Percentiles rank a stretch among this genome's conserved stretches.
phyloP scores from a whole-genome alignment of 2,113 vertebrate species.

The Hydrochoerus hydrochaeris region DNA sequence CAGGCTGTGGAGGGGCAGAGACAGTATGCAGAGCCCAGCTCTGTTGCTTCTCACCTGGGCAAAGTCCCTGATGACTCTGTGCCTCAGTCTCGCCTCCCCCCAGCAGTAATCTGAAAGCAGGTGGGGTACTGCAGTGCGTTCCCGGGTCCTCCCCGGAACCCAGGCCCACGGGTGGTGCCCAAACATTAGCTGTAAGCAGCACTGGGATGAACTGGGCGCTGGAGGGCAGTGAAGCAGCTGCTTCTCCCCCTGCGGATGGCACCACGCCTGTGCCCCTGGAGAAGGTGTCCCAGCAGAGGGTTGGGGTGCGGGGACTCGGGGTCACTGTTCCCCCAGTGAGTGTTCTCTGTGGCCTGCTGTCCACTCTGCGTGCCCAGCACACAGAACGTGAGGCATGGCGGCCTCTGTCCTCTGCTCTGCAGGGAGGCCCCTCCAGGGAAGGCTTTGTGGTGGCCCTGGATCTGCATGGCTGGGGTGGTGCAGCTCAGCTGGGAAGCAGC shows the following conservation, averaged over 20 bases:
- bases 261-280: neutral
- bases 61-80: neutral
- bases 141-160: neutral
- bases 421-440: too few species aligned
- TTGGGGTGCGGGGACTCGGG: neutral
- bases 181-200: neutral
- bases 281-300: too few species aligned
- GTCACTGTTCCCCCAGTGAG: neutral
- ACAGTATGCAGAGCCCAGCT: neutral
- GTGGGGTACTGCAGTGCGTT: too few species aligned
- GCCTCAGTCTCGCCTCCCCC: neutral
- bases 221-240: neutral
- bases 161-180: fast-evolving
- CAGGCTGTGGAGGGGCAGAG: neutral
- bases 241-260: neutral
- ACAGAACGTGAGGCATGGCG: too few species aligned
- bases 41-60: neutral
- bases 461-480: neutral
- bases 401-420: neutral
- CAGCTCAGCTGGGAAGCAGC: neutral
- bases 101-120: too few species aligned
- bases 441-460: neutral
- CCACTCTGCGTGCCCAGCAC: neutral
- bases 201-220: neutral
- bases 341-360: neutral